Base-by-base conservation (phyloP, 1,140 invertebrate genomes). In the Lethrus apterus region DNA sequence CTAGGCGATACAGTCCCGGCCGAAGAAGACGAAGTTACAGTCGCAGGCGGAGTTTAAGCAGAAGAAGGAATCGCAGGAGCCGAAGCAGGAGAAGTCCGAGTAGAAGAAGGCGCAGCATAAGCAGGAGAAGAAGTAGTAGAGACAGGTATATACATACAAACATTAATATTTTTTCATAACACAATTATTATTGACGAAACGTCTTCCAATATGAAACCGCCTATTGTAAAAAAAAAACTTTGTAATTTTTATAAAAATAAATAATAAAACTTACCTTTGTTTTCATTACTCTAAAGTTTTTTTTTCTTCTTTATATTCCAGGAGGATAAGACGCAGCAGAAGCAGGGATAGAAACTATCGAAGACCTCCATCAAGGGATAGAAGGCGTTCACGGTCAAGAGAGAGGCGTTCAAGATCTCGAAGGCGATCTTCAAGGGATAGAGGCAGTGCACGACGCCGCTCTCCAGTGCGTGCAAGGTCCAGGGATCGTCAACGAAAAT, bases 391-490 rank as follows among this genome's bases (percentile, higher is more conserved):
- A 7, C 48, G 61, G 29, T 56, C 55, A 4, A 32, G 62, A 7
- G 61, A 61, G 9, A 48, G 57, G 18, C 51, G 64, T 13, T 65
- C 64, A 2, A 48, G 60, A n/a, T 62, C 59, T 3, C 51, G 51
- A 21, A 58, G 52, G 34, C 48, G 63, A 47, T 48, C 42, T 19
- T 60, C 60, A 1, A 42, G 54, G n/a, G 60, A 64, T 10, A 47
- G 62, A 51, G 53, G 41, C 17, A 60, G 56, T 32, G 38, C 54
- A 2, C 48, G 59, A 17, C 55, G 60, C 21, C 46, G 52, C 21
- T 64, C 62, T 1, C 52, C 62, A n/a, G 44, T 55, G 2, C 36
- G 56, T 23, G 52, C 51, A n/a, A 55, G 48, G 34, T 52, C 53
- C 10, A 46, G 57, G 26, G 56, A 60, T 9, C 41, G 47, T 23